A percentile compares a stretch with the other conserved stretches of the same genome.
These are phyloP conservation scores for Elachura formosa DNA, from an alignment of 2,113 vertebrate genomes.

Conservation along the genomic window DNA sequence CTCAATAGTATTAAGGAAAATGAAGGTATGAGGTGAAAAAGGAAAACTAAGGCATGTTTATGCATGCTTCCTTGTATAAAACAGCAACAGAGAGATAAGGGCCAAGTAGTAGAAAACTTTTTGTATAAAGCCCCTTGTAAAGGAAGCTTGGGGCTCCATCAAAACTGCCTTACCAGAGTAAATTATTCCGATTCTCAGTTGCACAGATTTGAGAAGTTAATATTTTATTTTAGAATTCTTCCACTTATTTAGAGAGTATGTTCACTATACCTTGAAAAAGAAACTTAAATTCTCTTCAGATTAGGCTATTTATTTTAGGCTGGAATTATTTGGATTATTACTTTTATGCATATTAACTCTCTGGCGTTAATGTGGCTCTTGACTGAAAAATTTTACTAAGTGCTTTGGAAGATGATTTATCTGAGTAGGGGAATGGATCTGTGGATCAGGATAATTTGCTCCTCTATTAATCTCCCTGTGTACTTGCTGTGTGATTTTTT, in stretches of 20 bases:
- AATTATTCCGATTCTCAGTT: background rate
- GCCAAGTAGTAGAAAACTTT: background rate
- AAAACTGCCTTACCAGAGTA: background rate
- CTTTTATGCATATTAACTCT: background rate
- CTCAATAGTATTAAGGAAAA: conserved; percentile 29
- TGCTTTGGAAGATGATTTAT: background rate
- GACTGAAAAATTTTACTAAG: background rate
- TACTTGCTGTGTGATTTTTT: background rate
- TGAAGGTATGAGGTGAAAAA: conserved; percentile 52
- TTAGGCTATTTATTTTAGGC: background rate
- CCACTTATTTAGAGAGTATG: background rate
- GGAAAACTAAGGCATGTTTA: conserved; percentile 35
- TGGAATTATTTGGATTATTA: background rate
- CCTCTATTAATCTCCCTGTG: background rate
- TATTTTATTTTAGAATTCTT: background rate
- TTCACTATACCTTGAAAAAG: background rate
- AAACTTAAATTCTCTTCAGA: background rate
- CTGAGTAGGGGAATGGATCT: background rate
- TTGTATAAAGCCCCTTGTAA: background rate
- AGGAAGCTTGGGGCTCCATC: background rate
- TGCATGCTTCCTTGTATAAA: conserved; percentile 2
- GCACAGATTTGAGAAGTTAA: background rate
- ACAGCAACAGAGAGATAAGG: conserved; percentile 1
- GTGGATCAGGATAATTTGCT: background rate
- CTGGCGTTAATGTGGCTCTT: background rate